Base-by-base conservation (phyloP, 2,797 vertebrate species). In the Bovichtus diacanthus region DNA sequence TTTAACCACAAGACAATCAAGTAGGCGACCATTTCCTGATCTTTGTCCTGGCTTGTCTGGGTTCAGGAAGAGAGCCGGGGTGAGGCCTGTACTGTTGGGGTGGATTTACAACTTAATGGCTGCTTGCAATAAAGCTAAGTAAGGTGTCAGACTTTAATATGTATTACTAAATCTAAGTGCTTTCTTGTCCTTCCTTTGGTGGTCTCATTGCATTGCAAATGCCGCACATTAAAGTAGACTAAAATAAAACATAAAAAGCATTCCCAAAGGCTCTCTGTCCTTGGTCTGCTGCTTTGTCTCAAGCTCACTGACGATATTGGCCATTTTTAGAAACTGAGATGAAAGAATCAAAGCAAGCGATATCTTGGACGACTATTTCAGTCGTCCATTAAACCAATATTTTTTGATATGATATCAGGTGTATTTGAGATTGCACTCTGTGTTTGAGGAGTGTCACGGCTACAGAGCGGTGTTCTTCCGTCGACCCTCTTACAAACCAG, bases 391-490 rank as follows among this genome's bases (percentile, higher is more conserved):
- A 85, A 88, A 90, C 19, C 65, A 68, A 15, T 51, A 25, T 59
- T 41, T 74, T 74, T 83, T 82, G 88, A 92, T 91, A 91, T 47
- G 65, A 69, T 94, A 94, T 93, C 91, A 91, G 89, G 85, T 88
- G 86, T 83, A 81, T 82, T 80, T 72, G 69, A 92, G 76, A 91
- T 90, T 85, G 51, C 46, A 54, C 58, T 75, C 47, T 68, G 79
- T 81, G 70, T 74, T 82, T 77, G 58, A 80, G 51, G 79, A 79
- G 79, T 74, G 81, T 78, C 74, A 68, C 3, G 7, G 49, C 51
- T 29, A 39, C 53, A 65, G 31, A 65, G 56, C 15, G 0, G 6
- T 18, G 27, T 74, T 62, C 76, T 70, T 80, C 71, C 27, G 38
- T 77, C 50, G 44, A 69, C 76, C 76, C 70, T 53, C 19, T 80